These are phyloP conservation scores for Drosophila mayaguana DNA, from an alignment of 2,888 invertebrate genomes.

Conservation along the genomic window DNA sequence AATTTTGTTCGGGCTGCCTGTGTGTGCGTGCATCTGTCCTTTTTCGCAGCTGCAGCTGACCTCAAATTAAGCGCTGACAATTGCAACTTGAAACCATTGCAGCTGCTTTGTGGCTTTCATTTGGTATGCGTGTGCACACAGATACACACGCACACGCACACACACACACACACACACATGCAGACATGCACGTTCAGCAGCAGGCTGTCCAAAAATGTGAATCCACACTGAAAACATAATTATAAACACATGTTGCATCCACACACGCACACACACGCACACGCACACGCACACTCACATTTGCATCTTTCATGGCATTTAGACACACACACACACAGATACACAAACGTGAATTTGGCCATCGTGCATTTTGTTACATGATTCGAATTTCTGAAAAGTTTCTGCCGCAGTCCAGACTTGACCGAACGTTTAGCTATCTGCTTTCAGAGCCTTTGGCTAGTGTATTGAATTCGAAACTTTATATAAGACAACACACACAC, in stretches of 20 bases:
- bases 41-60: constrained; percentile 37
- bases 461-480: constrained; percentile 49
- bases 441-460: constrained; percentile 19
- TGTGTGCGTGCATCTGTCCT: neutral
- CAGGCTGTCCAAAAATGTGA: constrained; percentile 44
- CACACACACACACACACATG: constrained; percentile 27
- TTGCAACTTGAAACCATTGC: constrained; percentile 60
- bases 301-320: constrained; percentile 5
- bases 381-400: constrained; percentile 79
- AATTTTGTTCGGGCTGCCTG: constrained; percentile 6
- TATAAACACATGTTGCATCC: constrained; percentile 77
- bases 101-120: constrained; percentile 46
- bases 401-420: constrained; percentile 38
- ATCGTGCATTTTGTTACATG: constrained; percentile 80
- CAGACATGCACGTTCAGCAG: constrained; percentile 15
- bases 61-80: constrained; percentile 72
- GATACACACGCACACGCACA: neutral
- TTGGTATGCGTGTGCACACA: constrained; percentile 50
- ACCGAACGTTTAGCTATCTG: constrained; percentile 44
- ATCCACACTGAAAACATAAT: constrained; percentile 73
- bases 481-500: constrained; percentile 4
- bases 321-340: constrained; percentile 23
- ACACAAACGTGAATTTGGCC: constrained; percentile 46
- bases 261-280: constrained; percentile 30
- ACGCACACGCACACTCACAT: constrained; percentile 13